phyloP scores from a whole-genome alignment of 2,888 invertebrate species.

The Argynnis bischoffii region DNA sequence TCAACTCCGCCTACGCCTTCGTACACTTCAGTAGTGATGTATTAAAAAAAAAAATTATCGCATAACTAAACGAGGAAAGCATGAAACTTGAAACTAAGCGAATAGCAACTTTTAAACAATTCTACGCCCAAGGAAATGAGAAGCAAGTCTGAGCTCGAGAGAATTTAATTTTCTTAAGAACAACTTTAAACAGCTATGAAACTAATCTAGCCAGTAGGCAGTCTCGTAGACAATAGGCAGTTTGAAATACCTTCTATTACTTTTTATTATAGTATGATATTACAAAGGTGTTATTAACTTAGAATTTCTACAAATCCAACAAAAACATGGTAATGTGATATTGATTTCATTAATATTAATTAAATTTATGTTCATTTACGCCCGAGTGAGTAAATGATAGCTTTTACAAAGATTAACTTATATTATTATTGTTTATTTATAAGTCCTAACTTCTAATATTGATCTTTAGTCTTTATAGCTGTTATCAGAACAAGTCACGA shows the following conservation, averaged over 20 bases:
- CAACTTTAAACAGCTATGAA: slow-evolving; percentile 66
- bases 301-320: too few relatives aligned
- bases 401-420: too few relatives aligned
- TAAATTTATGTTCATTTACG: too few relatives aligned
- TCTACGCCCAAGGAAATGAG: slow-evolving; percentile 42
- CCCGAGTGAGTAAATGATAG: too few relatives aligned
- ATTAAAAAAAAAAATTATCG: slow-evolving; percentile 19
- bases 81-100: slow-evolving; percentile 30
- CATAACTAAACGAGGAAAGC: slow-evolving; percentile 20
- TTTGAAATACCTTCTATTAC: slow-evolving; percentile 34
- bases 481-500: too few relatives aligned
- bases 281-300: background rate
- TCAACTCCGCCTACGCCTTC: background rate
- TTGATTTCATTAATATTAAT: too few relatives aligned
- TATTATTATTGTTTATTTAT: too few relatives aligned
- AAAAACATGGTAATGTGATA: too few relatives aligned
- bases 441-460: too few relatives aligned
- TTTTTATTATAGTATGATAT: slow-evolving; percentile 32
- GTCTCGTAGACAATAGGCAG: slow-evolving; percentile 50
- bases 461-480: too few relatives aligned
- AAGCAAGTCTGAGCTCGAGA: slow-evolving; percentile 44
- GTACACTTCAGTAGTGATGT: background rate
- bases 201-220: slow-evolving; percentile 54
- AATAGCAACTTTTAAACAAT: slow-evolving; percentile 37
- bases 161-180: slow-evolving; percentile 64